These are phyloP conservation scores for Mallotus villosus DNA, from an alignment of 2,797 vertebrate species.

Conservation along the genomic window DNA sequence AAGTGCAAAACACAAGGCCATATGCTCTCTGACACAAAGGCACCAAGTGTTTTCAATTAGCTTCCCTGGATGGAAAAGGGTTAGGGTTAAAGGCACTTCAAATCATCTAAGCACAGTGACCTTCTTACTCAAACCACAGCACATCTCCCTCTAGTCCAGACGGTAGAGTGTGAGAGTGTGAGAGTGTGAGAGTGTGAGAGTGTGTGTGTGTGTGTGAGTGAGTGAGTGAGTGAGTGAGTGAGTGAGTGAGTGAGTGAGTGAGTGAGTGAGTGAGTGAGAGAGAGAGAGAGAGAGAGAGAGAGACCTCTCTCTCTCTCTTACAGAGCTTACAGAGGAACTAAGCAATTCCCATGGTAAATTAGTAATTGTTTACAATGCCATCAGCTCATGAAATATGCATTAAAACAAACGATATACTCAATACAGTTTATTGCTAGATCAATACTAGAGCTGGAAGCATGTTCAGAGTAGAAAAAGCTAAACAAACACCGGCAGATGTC, in stretches of 20 bases:
- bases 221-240: no score
- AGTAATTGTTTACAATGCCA: neutral
- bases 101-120: no score
- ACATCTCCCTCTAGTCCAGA: no score
- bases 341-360: neutral
- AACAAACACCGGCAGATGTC: neutral
- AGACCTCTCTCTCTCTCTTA: no score
- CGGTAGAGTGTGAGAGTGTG: no score
- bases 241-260: no score
- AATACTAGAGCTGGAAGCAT: neutral
- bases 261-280: no score
- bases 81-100: no score
- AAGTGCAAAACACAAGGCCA: neutral
- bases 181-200: no score
- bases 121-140: no score
- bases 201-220: no score
- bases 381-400: neutral
- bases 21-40: neutral
- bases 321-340: neutral
- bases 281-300: neutral
- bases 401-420: neutral
- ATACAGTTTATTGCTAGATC: neutral
- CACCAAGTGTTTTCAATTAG: neutral
- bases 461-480: neutral
- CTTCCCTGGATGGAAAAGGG: no score